These are phyloP conservation scores for Acipenser transmontanus DNA, from an alignment of 2,797 vertebrate genomes.

Conservation along the genomic window DNA sequence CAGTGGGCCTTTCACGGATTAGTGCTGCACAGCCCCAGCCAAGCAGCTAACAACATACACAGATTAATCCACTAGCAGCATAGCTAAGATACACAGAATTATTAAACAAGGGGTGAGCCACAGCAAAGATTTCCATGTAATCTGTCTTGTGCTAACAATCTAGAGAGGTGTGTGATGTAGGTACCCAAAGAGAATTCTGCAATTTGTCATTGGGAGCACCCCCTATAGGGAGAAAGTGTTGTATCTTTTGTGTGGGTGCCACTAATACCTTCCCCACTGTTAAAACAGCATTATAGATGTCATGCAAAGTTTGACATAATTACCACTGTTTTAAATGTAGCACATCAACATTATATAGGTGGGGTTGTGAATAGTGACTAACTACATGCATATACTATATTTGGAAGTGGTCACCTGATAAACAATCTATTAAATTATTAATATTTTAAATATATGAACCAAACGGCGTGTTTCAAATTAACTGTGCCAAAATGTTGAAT, in stretches of 20 bases:
- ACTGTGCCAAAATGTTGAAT: not conserved
- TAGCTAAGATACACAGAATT: constrained; percentile 96
- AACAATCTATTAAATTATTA: not conserved
- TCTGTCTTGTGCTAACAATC: constrained; percentile 81
- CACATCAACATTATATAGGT: no score
- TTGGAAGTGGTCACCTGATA: not conserved
- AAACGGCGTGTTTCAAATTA: not conserved
- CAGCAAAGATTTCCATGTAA: constrained; percentile 82
- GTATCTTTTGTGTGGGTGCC: constrained; percentile 7
- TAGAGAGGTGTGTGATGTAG: constrained; percentile 61
- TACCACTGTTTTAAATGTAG: not conserved
- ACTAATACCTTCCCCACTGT: not conserved
- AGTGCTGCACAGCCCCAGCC: constrained; percentile 84
- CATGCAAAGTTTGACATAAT: not conserved
- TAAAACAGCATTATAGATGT: not conserved
- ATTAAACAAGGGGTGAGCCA: constrained; percentile 91
- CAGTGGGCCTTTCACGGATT: constrained; percentile 97
- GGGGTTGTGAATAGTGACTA: no score
- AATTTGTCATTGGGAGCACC: constrained; percentile 6
- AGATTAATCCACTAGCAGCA: constrained; percentile 94
- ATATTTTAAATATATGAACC: not conserved
- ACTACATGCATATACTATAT: not conserved
- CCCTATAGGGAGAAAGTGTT: constrained; percentile 37
- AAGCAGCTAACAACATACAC: constrained; percentile 82
- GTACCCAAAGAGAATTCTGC: constrained; percentile 43